Percentiles rank a stretch among this genome's conserved stretches.
Evolutionary conservation across 2,113 vertebrate species (phyloP).

Genomic region (Eretmochelys imbricata): DNA sequence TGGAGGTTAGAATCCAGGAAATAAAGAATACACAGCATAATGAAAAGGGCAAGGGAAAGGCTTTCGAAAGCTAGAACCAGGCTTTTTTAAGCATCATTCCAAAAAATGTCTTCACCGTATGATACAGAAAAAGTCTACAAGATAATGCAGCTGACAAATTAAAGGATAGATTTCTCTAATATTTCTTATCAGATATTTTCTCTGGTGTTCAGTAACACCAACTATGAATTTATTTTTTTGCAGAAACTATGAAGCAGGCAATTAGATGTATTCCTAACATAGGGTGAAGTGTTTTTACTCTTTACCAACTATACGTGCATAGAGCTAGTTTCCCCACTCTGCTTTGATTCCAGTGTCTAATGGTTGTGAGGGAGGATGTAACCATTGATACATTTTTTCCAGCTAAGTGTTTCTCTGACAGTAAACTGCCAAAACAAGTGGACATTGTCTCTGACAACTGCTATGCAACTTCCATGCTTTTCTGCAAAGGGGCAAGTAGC

Average conservation of each 20-base stretch:
- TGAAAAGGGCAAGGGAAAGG: neutral
- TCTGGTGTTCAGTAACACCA: neutral
- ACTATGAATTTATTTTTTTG: neutral
- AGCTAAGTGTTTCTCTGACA: neutral
- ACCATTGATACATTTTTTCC: neutral
- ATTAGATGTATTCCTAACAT: neutral
- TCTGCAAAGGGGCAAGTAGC: neutral
- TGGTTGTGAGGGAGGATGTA: neutral
- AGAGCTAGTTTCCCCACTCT: neutral
- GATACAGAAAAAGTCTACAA: neutral
- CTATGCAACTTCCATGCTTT: neutral
- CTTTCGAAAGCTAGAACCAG: neutral
- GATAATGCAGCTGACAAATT: neutral
- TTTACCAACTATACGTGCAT: neutral
- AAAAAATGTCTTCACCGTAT: neutral
- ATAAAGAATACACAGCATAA: neutral
- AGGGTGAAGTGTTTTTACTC: neutral
- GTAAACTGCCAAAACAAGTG: neutral
- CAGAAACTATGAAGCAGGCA: neutral
- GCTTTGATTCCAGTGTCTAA: neutral
- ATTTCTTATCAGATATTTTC: neutral
- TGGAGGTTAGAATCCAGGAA: neutral
- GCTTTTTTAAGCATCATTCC: neutral
- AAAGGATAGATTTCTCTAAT: neutral
- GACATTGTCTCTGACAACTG: neutral